These are phyloP conservation scores for Oreotrochilus melanogaster DNA, from an alignment of 2,113 vertebrate species.

Conservation along the genomic window DNA sequence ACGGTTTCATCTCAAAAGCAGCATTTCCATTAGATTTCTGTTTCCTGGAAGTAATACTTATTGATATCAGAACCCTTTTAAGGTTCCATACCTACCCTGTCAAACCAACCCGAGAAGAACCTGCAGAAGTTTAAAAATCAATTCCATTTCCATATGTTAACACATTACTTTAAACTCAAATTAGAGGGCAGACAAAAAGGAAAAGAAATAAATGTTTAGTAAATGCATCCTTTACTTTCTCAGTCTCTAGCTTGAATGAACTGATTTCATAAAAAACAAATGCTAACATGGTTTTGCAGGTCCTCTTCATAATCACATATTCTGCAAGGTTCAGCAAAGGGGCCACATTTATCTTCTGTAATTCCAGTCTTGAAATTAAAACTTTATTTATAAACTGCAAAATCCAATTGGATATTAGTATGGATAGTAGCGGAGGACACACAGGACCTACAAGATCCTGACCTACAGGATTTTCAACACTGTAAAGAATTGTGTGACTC, in stretches of 20 bases:
- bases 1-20: neutral
- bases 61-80: neutral
- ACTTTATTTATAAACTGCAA: neutral
- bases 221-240: neutral
- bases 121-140: neutral
- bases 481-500: neutral
- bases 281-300: neutral
- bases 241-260: neutral
- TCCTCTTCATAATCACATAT: neutral
- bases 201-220: neutral
- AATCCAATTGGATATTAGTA: neutral
- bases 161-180: neutral
- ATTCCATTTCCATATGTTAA: neutral
- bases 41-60: neutral
- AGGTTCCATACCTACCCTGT: neutral
- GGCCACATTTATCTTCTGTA: neutral
- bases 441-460: neutral
- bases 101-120: neutral
- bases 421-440: neutral
- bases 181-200: neutral
- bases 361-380: neutral
- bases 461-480: neutral
- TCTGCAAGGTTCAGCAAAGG: neutral
- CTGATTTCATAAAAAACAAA: neutral
- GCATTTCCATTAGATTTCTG: neutral